Evolutionary conservation across 2,888 invertebrate genomes (phyloP).

Genomic region (Unio pictorum): DNA sequence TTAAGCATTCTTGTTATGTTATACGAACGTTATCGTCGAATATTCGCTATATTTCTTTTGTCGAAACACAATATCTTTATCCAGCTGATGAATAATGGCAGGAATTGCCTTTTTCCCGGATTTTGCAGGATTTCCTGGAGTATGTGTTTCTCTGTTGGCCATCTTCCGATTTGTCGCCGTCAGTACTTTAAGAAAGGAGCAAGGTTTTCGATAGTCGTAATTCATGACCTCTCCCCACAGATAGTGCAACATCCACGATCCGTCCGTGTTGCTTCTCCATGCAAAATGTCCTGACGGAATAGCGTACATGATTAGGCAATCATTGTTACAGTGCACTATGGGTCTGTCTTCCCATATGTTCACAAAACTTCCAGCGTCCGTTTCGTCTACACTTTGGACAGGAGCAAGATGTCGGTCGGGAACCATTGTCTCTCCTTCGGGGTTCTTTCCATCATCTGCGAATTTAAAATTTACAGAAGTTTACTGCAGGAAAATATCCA

Average conservation of each 20-base stretch:
- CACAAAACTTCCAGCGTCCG: not conserved
- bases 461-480: too few relatives aligned
- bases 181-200: slow-evolving; percentile 19
- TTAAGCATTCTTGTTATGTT: too few relatives aligned
- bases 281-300: not conserved
- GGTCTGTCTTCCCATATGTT: slow-evolving; percentile 1
- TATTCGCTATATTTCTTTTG: slow-evolving; percentile 6
- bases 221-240: slow-evolving; percentile 20
- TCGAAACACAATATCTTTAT: slow-evolving; percentile 25
- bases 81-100: slow-evolving; percentile 30
- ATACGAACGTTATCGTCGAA: too few relatives aligned
- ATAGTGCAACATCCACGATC: not conserved
- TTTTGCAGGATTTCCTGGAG: slow-evolving; percentile 10
- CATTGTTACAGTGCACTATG: too few relatives aligned
- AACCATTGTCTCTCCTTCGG: too few relatives aligned
- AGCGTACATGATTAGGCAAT: too few relatives aligned
- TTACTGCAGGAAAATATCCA: too few relatives aligned
- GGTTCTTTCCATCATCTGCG: too few relatives aligned
- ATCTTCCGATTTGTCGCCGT: slow-evolving; percentile 19
- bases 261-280: slow-evolving; percentile 2
- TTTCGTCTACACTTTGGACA: slow-evolving; percentile 1
- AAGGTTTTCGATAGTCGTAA: slow-evolving; percentile 18
- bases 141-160: slow-evolving; percentile 21
- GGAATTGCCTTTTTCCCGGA: slow-evolving; percentile 27
- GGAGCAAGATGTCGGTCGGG: too few relatives aligned